Evolutionary conservation across 1,140 invertebrate genomes (phyloP), one percentile per base, ranked within the genome.

Genomic region (Cydia pomonella): DNA sequence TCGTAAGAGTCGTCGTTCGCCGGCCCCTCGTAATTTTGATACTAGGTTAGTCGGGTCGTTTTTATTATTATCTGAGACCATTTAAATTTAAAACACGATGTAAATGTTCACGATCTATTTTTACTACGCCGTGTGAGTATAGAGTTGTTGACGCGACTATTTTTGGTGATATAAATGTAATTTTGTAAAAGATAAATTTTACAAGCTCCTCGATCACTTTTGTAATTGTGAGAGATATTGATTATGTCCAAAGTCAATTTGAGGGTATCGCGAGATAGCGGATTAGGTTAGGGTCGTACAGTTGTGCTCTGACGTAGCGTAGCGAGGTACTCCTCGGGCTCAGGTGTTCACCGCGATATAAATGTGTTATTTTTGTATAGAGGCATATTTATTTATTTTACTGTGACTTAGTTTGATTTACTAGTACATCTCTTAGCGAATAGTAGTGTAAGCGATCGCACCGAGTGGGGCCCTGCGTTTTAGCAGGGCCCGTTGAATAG

Each of bases 341-440:
- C 86, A 86, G 82, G 88, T 91, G 87, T 90, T 91, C 89, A 89
- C 84, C 82, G 85, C 80, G 78, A 82, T 84, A 83, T 85, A 86
- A 86, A 87, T 89, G 84, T 88, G 87, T 85, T 87, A 91, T 91
- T 92, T 92, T 91, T 92, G 88, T 92, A 92, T 90, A 91, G 91
- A 91, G 83, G 85, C 84, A 87, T 92, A 92, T 92, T 92, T 92
- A 91, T 92, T 92, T 91, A 92, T 91, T 92, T 88, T 84, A 84
- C 74, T 76, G 81, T 83, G 84, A 85, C n/a, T 77, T 89, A 87
- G 85, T 88, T 91, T 85, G 77, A 88, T 87, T 87, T 85, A 82
- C 73, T 91, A 89, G 88, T 84, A 82, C 80, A 77, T 86, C 84
- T 82, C 80, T 76, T 92, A 91, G 88, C 84, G 79, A 90, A 89